Evolutionary conservation across 2,113 vertebrate genomes (phyloP).

Genomic region (Dasypus novemcinctus): DNA sequence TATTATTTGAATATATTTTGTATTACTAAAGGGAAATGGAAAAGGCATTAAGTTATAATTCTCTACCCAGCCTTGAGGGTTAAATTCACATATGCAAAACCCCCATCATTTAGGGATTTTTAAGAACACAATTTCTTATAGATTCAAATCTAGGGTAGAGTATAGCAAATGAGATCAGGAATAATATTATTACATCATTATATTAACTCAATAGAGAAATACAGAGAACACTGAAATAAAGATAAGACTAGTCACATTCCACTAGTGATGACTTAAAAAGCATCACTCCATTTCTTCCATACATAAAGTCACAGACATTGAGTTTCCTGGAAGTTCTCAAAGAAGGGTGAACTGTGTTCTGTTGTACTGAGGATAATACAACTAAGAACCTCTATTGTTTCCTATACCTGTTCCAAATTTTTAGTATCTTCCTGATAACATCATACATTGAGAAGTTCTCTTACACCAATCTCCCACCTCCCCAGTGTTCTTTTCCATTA

Average conservation of each 20-base stretch:
- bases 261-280: not conserved
- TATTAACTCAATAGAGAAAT: slow-evolving; percentile 3
- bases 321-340: not conserved
- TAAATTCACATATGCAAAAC: slow-evolving; percentile 14
- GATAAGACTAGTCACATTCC: not conserved
- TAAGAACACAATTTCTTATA: not conserved
- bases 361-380: not conserved
- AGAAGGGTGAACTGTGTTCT: not conserved
- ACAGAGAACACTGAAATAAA: not conserved
- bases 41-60: not conserved
- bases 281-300: not conserved
- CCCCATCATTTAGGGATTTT: not conserved
- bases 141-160: not conserved
- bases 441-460: not conserved
- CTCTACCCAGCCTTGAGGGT: not conserved
- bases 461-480: not conserved
- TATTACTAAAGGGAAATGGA: not conserved
- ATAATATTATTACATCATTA: not conserved
- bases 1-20: not conserved
- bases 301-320: not conserved
- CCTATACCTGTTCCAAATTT: not conserved
- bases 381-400: not conserved
- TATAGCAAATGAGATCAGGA: not conserved
- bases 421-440: not conserved
- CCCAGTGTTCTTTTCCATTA: not conserved